A percentile compares a stretch with the other conserved stretches of the same genome.
These are phyloP conservation scores for Dolichopus griseipennis DNA, from an alignment of 2,888 invertebrate species.

Conservation along the genomic window DNA sequence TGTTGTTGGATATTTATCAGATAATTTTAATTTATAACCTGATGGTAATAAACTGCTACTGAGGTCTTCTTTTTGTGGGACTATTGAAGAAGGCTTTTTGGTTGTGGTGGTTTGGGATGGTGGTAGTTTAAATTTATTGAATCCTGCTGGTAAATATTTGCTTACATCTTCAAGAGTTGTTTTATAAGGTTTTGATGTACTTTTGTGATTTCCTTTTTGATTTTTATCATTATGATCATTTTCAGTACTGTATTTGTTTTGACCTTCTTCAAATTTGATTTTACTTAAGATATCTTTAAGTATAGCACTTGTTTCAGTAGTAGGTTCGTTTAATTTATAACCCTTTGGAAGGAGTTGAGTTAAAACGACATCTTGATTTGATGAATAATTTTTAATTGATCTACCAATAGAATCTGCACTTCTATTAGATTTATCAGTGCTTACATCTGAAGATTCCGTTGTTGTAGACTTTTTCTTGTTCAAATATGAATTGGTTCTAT, in stretches of 20 bases:
- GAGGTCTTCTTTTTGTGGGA: conserved; percentile 50
- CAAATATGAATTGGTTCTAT: conserved; percentile 46
- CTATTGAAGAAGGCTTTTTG: conserved; percentile 37
- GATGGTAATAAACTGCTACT: conserved; percentile 55
- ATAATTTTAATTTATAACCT: conserved; percentile 45
- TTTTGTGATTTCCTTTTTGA: conserved; percentile 45
- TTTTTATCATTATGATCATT: conserved; percentile 45
- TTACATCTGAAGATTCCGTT: conserved; percentile 27
- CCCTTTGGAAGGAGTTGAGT: conserved; percentile 51
- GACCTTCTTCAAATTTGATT: conserved; percentile 37
- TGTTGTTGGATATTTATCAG: conserved; percentile 24
- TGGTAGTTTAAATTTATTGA: conserved; percentile 40
- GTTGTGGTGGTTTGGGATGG: conserved; percentile 36
- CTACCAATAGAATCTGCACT: conserved; percentile 41
- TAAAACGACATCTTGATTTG: conserved; percentile 48
- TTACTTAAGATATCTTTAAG: conserved; percentile 35
- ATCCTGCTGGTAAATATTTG: conserved; percentile 54
- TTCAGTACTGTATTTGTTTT: conserved; percentile 26
- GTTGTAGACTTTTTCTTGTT: conserved; percentile 49
- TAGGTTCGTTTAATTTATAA: conserved; percentile 48
- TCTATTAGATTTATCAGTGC: conserved; percentile 23
- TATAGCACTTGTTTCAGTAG: conserved; percentile 12
- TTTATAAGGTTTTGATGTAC: conserved; percentile 35
- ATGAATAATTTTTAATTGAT: conserved; percentile 49
- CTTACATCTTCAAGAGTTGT: conserved; percentile 49